These are phyloP conservation scores for Bilobella aurantiaca DNA, from an alignment of 1,140 invertebrate genomes.

Conservation along the genomic window DNA sequence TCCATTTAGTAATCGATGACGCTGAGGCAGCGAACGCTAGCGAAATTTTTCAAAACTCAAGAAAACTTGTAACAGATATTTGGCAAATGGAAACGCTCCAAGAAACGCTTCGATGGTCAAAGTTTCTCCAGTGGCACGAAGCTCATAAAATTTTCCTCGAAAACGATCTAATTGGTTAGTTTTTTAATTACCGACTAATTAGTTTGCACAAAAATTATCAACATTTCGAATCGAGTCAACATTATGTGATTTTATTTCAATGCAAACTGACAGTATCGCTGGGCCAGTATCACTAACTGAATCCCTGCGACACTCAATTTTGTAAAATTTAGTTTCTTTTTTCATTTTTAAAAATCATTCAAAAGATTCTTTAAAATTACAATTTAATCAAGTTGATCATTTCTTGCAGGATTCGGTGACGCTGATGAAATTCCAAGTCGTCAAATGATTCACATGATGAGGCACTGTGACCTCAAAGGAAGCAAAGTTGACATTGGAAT, in stretches of 20 bases:
- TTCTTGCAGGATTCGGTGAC: constrained; percentile 15
- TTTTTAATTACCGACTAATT: background rate
- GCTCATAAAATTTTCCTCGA: constrained; percentile 6
- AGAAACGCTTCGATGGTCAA: constrained; percentile 8
- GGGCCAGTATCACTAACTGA: too few relatives aligned
- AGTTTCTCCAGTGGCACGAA: constrained; percentile 16
- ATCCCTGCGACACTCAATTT: background rate
- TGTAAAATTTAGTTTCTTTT: background rate
- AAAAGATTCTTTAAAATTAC: background rate
- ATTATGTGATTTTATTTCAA: background rate
- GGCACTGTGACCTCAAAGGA: constrained; percentile 3
- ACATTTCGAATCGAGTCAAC: background rate
- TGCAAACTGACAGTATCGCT: too few relatives aligned
- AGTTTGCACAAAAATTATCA: background rate
- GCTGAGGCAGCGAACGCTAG: background rate
- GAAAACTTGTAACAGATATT: background rate
- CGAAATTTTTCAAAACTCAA: background rate
- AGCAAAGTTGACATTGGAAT: constrained; percentile 12
- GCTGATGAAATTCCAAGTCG: constrained; percentile 13
- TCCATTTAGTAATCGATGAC: constrained; percentile 15
- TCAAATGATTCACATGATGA: constrained; percentile 3
- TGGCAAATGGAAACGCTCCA: constrained; percentile 8
- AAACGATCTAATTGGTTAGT: constrained; percentile 7
- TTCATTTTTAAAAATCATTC: background rate
- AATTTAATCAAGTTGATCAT: background rate